Conservation (phyloP, 2,113 vertebrate genomes). For the Agapornis roseicollis region DNA sequence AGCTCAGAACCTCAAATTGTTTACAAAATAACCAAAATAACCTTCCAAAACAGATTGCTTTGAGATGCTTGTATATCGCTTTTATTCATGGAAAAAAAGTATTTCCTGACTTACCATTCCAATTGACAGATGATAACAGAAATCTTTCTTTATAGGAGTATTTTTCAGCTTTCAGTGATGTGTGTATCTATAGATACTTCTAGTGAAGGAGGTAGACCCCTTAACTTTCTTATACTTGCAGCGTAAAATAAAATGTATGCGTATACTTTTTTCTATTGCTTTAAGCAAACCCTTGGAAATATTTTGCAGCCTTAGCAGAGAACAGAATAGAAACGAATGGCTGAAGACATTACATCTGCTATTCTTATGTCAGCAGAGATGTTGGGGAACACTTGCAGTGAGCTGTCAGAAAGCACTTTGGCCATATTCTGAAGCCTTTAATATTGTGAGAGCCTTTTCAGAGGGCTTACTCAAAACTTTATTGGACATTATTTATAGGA, state of each 20-base stretch:
- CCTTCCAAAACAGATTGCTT: slow-evolving; percentile 53
- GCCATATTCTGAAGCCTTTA: background rate
- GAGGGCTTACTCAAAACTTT: background rate
- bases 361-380: background rate
- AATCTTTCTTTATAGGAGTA: slow-evolving; percentile 23
- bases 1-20: slow-evolving; percentile 33
- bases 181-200: slow-evolving; percentile 31
- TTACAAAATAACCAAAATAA: slow-evolving; percentile 35
- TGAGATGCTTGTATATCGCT: background rate
- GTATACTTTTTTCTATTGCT: background rate
- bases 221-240: background rate
- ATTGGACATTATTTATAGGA: background rate
- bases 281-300: background rate
- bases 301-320: background rate
- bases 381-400: background rate
- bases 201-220: slow-evolving; percentile 1
- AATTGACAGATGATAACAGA: slow-evolving; percentile 25
- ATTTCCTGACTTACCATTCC: slow-evolving; percentile 19
- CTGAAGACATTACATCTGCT: background rate
- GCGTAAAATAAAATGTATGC: background rate
- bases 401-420: background rate
- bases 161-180: slow-evolving; percentile 10
- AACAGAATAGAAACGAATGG: background rate
- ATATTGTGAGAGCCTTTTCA: background rate
- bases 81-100: background rate